Evolutionary conservation across 2,888 invertebrate genomes (phyloP).

Genomic region (Eremobia ochroleuca): DNA sequence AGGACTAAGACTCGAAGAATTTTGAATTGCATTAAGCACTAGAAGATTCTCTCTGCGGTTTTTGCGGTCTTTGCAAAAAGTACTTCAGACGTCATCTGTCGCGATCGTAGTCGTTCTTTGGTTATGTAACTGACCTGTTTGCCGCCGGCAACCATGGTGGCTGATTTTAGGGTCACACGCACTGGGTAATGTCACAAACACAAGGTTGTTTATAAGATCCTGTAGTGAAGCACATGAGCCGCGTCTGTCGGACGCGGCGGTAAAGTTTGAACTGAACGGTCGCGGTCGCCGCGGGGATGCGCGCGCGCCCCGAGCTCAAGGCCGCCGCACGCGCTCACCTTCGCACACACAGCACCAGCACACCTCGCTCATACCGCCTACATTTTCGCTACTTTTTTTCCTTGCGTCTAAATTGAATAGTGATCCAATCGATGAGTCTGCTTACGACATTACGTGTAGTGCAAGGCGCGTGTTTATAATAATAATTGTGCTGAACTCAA

Average conservation of each 20-base stretch:
- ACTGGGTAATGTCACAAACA: constrained; percentile 83
- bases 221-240: constrained; percentile 79
- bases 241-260: constrained; percentile 90
- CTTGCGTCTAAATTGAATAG: constrained; percentile 76
- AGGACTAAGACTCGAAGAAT: neutral
- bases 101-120: constrained; percentile 68
- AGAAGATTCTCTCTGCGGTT: constrained; percentile 42
- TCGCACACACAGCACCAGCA: constrained; percentile 64
- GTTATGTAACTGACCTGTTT: constrained; percentile 86
- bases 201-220: constrained; percentile 65
- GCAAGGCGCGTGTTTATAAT: constrained; percentile 37
- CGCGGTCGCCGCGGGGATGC: constrained; percentile 77
- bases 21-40: constrained; percentile 15
- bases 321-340: constrained; percentile 69
- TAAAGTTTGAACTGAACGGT: constrained; percentile 88
- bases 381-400: constrained; percentile 76
- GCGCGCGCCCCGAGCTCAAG: constrained; percentile 79
- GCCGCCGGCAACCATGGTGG: constrained; percentile 90
- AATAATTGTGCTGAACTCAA: constrained; percentile 38
- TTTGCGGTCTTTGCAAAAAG: constrained; percentile 38
- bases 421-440: constrained; percentile 77
- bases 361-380: constrained; percentile 60
- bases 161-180: constrained; percentile 77
- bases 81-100: constrained; percentile 31
- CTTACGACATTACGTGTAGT: constrained; percentile 57